Conservation (phyloP, 2,797 vertebrate genomes). For the Danio kyathit region DNA sequence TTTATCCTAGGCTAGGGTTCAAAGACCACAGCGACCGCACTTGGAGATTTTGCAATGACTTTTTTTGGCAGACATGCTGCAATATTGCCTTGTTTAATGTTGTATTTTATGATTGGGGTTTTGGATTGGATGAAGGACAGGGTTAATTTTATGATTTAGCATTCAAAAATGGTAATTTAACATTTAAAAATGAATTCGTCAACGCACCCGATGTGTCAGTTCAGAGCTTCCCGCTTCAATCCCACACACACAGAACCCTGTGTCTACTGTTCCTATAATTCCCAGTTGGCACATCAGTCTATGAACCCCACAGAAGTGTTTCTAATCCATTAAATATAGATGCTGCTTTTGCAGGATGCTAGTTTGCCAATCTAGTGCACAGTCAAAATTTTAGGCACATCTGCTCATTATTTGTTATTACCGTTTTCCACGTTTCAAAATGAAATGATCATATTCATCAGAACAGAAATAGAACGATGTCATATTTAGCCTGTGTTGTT, state of each 20-base stretch:
- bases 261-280: background rate
- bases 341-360: background rate
- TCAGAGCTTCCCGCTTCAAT: background rate
- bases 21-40: slow-evolving; percentile 38
- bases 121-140: slow-evolving; percentile 23
- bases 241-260: background rate
- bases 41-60: slow-evolving; percentile 19
- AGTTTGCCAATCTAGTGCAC: background rate
- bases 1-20: slow-evolving; percentile 34
- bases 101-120: slow-evolving; percentile 38
- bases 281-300: background rate
- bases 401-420: background rate
- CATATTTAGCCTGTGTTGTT: background rate
- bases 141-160: slow-evolving; percentile 7
- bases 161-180: background rate
- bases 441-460: background rate
- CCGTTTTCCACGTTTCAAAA: background rate
- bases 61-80: slow-evolving; percentile 24
- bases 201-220: background rate
- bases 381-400: background rate
- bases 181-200: slow-evolving; percentile 4
- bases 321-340: background rate
- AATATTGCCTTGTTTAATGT: slow-evolving; percentile 31
- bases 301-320: background rate
- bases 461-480: background rate